Evolutionary conservation across 2,797 vertebrate species (phyloP), one percentile per base, ranked within the genome.

Genomic region (Thalassophryne amazonica): DNA sequence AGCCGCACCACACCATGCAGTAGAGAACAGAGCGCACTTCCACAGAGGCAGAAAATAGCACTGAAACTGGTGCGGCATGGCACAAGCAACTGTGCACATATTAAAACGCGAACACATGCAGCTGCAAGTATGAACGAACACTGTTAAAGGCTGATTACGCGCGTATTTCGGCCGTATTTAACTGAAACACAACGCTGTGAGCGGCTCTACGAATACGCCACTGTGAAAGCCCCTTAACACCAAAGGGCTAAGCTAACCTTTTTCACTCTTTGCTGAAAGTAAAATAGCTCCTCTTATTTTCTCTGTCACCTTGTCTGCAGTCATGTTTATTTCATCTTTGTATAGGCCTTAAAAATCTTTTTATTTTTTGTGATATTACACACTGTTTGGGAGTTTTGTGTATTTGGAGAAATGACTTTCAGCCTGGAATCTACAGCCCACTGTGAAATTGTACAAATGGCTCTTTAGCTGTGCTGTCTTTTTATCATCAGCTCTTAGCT

Each of bases 221-320:
- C n/a, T n/a, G n/a, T n/a, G n/a, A n/a, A n/a, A n/a, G n/a, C n/a
- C n/a, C n/a, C n/a, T n/a, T n/a, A 69, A 60, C 76, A 79, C 88
- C 80, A 75, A 58, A 33, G 85, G 87, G 82, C 78, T 71, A 28
- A 30, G 61, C 66, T 85, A 87, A 91, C 87, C 86, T 89, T 90
- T 87, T 69, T 73, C 5, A 30, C 45, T 67, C 51, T 55, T 21
- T 60, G 57, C 64, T 45, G 39, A 69, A 73, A 81, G 60, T 75
- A 78, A 56, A 71, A 81, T 73, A 74, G 60, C 51, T 41, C 34
- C 30, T 54, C 16, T 38, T 16, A 20, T 60, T 45, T 33, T 11
- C 23, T 65, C 60, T 60, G 45, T 60, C 47, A 38, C 49, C 34
- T 15, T 39, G 34, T 37, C 21, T 41, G 55, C 50, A 47, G 42